phyloP scores from a whole-genome alignment of 2,888 invertebrate species.

The Pocota personata region DNA sequence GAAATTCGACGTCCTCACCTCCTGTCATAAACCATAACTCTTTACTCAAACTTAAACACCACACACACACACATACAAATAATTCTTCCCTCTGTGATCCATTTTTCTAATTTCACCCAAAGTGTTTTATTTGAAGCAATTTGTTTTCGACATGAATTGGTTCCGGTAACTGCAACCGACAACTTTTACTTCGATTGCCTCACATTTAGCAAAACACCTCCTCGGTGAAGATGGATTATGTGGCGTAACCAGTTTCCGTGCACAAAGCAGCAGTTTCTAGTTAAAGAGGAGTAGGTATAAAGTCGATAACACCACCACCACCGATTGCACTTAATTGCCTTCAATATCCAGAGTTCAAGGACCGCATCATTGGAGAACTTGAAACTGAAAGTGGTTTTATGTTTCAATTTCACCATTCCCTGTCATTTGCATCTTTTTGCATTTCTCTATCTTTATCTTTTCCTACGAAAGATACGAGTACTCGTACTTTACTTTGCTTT shows the following conservation, averaged over 20 bases:
- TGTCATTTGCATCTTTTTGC: constrained; percentile 7
- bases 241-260: constrained; percentile 14
- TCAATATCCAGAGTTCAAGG: constrained; percentile 48
- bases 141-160: constrained; percentile 14
- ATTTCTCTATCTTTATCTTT: neutral
- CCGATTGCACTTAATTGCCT: constrained; percentile 41
- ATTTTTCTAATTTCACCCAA: neutral
- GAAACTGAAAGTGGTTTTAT: constrained; percentile 43
- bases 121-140: constrained; percentile 20
- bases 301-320: neutral
- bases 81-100: neutral
- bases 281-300: too few species aligned
- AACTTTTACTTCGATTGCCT: constrained; percentile 51
- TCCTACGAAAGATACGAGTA: neutral
- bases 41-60: neutral
- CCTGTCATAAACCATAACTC: neutral
- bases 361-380: constrained; percentile 27
- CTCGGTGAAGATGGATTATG: constrained; percentile 24
- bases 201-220: constrained; percentile 16
- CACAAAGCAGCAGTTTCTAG: too few species aligned
- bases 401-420: constrained; percentile 26
- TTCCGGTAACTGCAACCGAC: constrained; percentile 27
- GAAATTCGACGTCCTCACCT: too few species aligned
- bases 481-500: neutral
- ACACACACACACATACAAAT: neutral